Percentiles rank a stretch among this genome's conserved stretches.
Evolutionary conservation across 2,797 vertebrate genomes (phyloP).

Genomic region (Myotis myotis): DNA sequence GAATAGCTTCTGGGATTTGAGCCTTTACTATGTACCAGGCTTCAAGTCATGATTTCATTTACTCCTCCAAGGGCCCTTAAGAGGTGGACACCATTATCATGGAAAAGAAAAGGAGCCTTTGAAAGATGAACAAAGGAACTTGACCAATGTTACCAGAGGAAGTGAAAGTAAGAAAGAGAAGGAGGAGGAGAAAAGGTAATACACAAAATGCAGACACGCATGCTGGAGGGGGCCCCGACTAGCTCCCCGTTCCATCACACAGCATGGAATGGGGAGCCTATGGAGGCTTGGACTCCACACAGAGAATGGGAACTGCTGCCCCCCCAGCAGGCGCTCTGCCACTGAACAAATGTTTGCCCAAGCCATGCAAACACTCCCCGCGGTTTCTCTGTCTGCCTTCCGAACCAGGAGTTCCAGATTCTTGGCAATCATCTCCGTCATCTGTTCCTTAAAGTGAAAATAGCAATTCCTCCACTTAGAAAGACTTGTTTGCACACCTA

Average conservation of each 20-base stretch:
- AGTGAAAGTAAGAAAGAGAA: background rate
- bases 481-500: constrained; percentile 42
- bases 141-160: background rate
- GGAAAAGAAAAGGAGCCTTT: background rate
- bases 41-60: background rate
- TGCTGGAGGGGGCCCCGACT: rapidly evolving
- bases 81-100: background rate
- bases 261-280: background rate
- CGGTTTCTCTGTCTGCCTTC: background rate
- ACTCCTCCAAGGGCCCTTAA: background rate
- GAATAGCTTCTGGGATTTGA: background rate
- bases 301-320: rapidly evolving
- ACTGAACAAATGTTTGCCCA: rapidly evolving
- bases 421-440: background rate
- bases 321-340: background rate
- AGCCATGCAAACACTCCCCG: background rate
- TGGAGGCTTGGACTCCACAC: rapidly evolving
- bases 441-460: background rate
- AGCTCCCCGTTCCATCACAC: too few species aligned
- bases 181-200: background rate
- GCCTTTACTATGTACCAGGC: background rate
- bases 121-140: background rate
- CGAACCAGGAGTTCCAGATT: background rate
- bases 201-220: background rate
- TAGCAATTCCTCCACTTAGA: background rate